Evolutionary conservation across 2,888 invertebrate species (phyloP).

Genomic region (Caenorhabditis angaria): DNA sequence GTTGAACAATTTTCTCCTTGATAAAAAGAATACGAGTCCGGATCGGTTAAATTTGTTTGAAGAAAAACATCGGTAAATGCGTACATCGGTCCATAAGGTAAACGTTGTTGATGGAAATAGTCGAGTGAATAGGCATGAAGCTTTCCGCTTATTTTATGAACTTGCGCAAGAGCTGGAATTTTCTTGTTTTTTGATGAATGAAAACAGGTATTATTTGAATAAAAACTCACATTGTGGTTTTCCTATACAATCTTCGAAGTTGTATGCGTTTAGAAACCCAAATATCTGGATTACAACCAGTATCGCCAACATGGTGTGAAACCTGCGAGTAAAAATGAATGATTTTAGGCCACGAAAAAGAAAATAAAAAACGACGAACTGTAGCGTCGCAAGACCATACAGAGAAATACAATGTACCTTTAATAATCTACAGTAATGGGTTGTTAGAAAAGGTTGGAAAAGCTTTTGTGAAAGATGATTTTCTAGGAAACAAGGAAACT

Average conservation of each 20-base stretch:
- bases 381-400: no score
- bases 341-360: no score
- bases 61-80: conserved; percentile 56
- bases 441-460: no score
- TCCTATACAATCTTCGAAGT: conserved; percentile 31
- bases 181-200: no score
- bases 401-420: no score
- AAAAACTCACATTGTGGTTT: conserved; percentile 21
- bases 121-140: conserved; percentile 37
- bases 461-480: no score
- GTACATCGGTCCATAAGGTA: conserved; percentile 23
- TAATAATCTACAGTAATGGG: no score
- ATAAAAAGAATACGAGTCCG: conserved; percentile 47
- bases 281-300: no score
- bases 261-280: conserved; percentile 10
- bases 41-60: conserved; percentile 46
- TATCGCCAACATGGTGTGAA: background rate
- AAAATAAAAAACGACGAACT: no score
- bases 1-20: conserved; percentile 54
- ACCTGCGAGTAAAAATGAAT: conserved; percentile 4
- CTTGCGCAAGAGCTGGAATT: conserved; percentile 23
- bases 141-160: conserved; percentile 17
- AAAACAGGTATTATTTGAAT: no score
- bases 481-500: no score
- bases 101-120: conserved; percentile 37